Evolutionary conservation across 2,113 vertebrate species (phyloP).

Genomic region (Pelecanoides urinatrix): DNA sequence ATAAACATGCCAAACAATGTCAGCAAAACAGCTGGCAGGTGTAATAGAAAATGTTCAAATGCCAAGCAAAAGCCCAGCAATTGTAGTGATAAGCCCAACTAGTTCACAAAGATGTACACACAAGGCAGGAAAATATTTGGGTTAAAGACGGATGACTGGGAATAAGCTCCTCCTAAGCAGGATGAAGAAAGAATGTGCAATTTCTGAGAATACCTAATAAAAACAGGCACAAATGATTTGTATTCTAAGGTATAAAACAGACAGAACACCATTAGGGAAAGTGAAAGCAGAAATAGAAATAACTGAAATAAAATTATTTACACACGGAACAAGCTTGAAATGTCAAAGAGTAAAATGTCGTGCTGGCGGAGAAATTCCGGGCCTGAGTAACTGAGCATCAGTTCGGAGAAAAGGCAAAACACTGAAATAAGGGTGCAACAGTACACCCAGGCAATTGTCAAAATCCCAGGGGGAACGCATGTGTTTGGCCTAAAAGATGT

Average conservation of each 20-base stretch:
- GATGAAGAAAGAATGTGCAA: not conserved
- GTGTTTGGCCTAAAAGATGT: not conserved
- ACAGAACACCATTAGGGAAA: not conserved
- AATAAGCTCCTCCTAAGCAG: not conserved
- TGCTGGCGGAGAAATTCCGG: not conserved
- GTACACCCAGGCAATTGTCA: not conserved
- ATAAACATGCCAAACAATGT: not conserved
- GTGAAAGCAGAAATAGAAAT: conserved; percentile 13
- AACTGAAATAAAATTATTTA: not conserved
- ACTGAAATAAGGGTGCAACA: not conserved
- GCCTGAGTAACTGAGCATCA: not conserved
- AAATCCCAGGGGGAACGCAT: not conserved
- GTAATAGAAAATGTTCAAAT: not conserved
- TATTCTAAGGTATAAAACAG: not conserved
- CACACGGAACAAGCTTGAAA: not conserved
- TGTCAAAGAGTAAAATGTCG: not conserved
- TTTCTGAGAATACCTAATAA: not conserved
- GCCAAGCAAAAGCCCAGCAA: not conserved
- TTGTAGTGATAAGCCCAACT: not conserved
- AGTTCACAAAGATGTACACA: not conserved
- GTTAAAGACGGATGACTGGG: not conserved
- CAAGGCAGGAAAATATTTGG: not conserved
- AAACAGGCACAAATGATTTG: not conserved
- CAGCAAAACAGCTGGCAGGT: not conserved
- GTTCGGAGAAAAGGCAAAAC: not conserved